Evolutionary conservation across 2,113 vertebrate species (phyloP).

Genomic region (Platichthys stellatus): DNA sequence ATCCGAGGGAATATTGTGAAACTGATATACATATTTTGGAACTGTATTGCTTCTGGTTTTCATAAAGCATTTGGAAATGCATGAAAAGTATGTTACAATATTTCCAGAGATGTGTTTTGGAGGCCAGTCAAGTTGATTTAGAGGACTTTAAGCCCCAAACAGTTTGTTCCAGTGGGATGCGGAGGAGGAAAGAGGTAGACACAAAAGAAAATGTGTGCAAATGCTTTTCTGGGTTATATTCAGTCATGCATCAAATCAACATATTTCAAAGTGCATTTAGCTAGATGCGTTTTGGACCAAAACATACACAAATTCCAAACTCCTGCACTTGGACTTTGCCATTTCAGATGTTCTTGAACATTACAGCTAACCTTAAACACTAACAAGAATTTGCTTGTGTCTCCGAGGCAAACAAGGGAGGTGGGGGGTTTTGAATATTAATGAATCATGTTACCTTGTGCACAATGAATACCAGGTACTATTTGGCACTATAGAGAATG

Average conservation of each 20-base stretch:
- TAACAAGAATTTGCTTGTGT: no score
- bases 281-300: background rate
- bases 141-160: background rate
- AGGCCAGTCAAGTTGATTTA: background rate
- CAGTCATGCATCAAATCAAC: background rate
- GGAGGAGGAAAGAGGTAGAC: background rate
- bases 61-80: background rate
- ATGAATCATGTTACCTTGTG: no score
- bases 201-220: constrained; percentile 11
- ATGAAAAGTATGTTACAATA: no score
- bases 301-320: background rate
- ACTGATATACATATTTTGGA: background rate
- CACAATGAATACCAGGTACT: background rate
- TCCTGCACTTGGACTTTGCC: background rate
- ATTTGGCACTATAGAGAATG: no score
- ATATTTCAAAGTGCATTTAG: background rate
- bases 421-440: no score
- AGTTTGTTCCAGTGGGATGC: background rate
- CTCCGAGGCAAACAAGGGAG: no score
- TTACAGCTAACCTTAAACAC: background rate
- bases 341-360: constrained; percentile 8
- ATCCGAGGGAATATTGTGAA: background rate
- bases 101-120: background rate
- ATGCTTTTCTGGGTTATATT: constrained; percentile 1
- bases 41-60: background rate